phyloP scores from a whole-genome alignment of 2,113 vertebrate species.

The Pelodiscus sinensis region DNA sequence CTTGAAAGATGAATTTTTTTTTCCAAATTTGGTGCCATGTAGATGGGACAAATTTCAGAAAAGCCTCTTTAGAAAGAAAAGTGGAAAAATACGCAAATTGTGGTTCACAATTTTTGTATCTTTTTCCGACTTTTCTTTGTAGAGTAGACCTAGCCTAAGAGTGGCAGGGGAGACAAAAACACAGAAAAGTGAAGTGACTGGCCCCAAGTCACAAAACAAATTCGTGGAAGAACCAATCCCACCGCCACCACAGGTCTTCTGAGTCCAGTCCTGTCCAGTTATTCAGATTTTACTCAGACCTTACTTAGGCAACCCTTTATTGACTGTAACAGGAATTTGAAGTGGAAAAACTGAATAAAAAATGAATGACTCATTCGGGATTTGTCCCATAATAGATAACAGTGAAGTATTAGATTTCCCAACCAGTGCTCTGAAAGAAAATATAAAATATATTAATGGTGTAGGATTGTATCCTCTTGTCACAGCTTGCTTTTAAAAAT shows the following conservation, averaged over 20 bases:
- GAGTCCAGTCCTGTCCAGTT: neutral
- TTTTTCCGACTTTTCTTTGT: no score
- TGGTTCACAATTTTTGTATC: no score
- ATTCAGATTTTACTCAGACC: accelerated
- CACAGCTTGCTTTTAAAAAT: neutral
- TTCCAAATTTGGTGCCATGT: no score
- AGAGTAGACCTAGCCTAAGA: neutral
- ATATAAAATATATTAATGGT: neutral
- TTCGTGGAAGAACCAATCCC: neutral
- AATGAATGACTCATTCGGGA: neutral
- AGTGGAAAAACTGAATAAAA: no score
- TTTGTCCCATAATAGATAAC: accelerated
- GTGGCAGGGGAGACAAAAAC: neutral
- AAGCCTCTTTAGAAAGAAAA: no score
- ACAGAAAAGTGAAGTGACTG: neutral
- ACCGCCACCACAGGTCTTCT: neutral
- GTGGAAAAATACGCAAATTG: no score
- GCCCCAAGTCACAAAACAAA: neutral
- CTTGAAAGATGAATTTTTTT: no score
- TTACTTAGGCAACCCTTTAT: accelerated
- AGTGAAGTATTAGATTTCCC: neutral
- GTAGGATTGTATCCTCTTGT: neutral
- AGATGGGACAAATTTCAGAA: no score
- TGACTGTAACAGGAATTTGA: accelerated
- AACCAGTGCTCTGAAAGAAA: neutral